Evolutionary conservation across 2,888 invertebrate species (phyloP), one percentile per base, ranked within the genome.

Genomic region (Perdita meconis): DNA sequence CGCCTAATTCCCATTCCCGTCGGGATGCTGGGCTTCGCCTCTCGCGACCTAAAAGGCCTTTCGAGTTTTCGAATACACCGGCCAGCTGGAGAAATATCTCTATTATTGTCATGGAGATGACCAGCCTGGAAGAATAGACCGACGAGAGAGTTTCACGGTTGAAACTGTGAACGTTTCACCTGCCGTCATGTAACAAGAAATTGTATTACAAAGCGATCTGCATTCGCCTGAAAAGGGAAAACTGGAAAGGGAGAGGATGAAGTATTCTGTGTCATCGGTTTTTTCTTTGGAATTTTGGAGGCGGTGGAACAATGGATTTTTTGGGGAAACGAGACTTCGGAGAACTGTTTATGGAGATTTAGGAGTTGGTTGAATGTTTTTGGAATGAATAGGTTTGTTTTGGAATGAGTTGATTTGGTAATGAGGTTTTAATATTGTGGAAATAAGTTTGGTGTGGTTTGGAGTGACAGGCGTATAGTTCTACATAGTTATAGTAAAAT

Each of bases 101-200:
- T 90, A 90, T 91, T 89, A 91, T 91, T 91, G 88, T 90, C 88
- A 90, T 90, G 90, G 87, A 89, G 89, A 90, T 91, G 84, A 87
- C 86, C 84, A 16, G 16, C 40, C 57, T 6, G 30, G 53, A n/a
- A 68, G 71, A 56, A 61, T 19, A 40, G 42, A 10, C 22, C 36
- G 16, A 6, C 66, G 47, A 22, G 38, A 36, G 24, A 34, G 30
- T 47, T 59, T 64, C 59, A 34, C 24, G 56, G 40, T 26, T 16
- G 53, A 70, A 47, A 64, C 56, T 44, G 12, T 19, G 47, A 12
- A 30, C 22, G 26, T 73, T 66, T 76, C 55, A 56, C 38, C 12
- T 22, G 10, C 40, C 22, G 4, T 19, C 30, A 3, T 51, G 63
- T 38, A 64, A 65, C 24, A 19, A 42, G 44, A 69, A 79, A 66